phyloP scores from a whole-genome alignment of 2,888 invertebrate genomes.

The Hemithea aestivaria region DNA sequence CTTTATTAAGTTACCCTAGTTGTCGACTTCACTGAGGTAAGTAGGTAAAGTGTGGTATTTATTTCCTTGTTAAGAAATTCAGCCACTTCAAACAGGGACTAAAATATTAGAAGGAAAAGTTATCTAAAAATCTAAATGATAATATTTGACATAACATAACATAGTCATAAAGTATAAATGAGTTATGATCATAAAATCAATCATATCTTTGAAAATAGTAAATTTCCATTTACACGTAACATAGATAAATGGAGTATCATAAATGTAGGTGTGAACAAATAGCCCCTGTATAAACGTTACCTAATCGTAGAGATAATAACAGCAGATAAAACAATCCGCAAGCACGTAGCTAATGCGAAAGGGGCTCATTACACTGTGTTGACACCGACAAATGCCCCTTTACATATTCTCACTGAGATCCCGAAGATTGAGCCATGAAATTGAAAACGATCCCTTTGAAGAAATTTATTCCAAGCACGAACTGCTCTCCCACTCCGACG shows the following conservation, averaged over 20 bases:
- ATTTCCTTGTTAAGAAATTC: constrained; percentile 11
- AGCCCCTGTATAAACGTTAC: constrained; percentile 6
- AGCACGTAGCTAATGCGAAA: constrained; percentile 66
- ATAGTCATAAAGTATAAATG: no score
- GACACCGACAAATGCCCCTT: constrained; percentile 77
- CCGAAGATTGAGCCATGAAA: constrained; percentile 79
- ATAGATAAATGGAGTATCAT: neutral
- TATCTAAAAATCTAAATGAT: no score
- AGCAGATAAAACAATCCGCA: constrained; percentile 43
- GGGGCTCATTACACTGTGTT: constrained; percentile 74
- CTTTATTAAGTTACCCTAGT: constrained; percentile 45
- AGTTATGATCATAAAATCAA: no score
- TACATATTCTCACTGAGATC: constrained; percentile 75
- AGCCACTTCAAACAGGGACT: no score
- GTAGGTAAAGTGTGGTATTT: constrained; percentile 22
- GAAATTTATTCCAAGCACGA: constrained; percentile 78
- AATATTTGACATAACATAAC: no score
- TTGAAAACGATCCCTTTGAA: constrained; percentile 78
- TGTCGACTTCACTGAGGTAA: constrained; percentile 36
- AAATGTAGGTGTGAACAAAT: constrained; percentile 1
- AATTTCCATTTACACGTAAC: neutral
- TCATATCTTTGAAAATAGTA: neutral
- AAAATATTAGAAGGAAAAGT: no score
- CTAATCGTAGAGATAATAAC: constrained; percentile 21
- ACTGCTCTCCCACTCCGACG: constrained; percentile 69